A percentile compares a stretch with the other conserved stretches of the same genome.
These are phyloP conservation scores for Trachelus tabidus DNA, from an alignment of 2,888 invertebrate genomes.

Conservation along the genomic window DNA sequence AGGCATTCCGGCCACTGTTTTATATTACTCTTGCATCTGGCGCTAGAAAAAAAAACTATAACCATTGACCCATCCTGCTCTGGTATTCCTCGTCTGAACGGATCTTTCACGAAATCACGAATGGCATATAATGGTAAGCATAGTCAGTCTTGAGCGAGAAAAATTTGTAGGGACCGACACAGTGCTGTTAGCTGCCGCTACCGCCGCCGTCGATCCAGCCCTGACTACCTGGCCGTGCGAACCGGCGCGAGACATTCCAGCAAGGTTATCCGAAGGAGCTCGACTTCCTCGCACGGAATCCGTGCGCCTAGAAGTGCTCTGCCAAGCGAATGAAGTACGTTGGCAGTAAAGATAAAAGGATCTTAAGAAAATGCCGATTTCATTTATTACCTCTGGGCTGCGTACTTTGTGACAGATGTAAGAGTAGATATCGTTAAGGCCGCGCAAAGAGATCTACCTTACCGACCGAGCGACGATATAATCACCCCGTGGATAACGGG, in stretches of 20 bases:
- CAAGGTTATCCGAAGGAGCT: conserved; percentile 1
- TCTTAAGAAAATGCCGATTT: background rate
- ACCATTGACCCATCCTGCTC: background rate
- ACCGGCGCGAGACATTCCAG: conserved; percentile 3
- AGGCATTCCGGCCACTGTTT: background rate
- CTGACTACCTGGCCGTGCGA: conserved; percentile 4
- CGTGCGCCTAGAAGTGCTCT: background rate
- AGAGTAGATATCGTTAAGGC: background rate
- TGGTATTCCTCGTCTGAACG: background rate
- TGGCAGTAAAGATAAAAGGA: background rate
- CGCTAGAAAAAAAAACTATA: background rate
- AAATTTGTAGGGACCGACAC: background rate
- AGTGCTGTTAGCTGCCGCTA: background rate
- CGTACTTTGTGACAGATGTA: no score
- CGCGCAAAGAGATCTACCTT: background rate
- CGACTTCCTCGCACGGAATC: background rate
- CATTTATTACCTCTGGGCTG: background rate
- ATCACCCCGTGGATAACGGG: background rate
- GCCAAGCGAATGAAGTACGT: background rate
- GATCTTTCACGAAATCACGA: background rate
- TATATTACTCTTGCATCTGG: no score
- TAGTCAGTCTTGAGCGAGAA: background rate
- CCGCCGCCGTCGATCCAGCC: background rate
- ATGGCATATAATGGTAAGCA: background rate
- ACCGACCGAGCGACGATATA: background rate